Percentiles rank a stretch among this genome's conserved stretches.
Conservation (phyloP, 2,113 vertebrate species). For the Thomomys bottae region DNA sequence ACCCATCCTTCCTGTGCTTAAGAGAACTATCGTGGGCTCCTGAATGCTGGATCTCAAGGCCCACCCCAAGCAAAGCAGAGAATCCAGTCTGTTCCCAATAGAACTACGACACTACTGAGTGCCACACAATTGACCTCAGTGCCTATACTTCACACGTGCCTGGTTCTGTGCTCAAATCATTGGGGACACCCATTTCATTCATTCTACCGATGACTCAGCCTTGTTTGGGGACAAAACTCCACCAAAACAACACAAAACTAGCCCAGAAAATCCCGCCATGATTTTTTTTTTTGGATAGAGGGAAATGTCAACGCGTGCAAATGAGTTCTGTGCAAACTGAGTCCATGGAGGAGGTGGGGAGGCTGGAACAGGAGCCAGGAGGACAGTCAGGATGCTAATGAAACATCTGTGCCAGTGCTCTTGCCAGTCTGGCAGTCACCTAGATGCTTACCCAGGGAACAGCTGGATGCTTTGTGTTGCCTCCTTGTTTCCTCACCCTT, state of each 20-base stretch:
- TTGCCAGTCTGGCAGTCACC: not conserved
- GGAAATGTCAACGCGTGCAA: constrained; percentile 64
- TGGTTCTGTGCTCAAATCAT: constrained; percentile 7
- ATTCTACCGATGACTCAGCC: constrained; percentile 45
- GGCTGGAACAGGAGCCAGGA: not conserved
- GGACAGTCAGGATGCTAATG: constrained; percentile 28
- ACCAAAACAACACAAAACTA: not conserved
- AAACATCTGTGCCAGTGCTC: not conserved
- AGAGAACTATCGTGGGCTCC: not conserved
- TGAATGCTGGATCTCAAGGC: not conserved
- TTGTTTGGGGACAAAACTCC: constrained; percentile 34
- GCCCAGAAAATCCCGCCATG: not conserved
- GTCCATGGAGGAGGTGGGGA: not conserved
- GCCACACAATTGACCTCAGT: not conserved
- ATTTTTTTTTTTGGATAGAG: not conserved
- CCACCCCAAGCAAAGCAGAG: not conserved
- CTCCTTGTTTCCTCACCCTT: not conserved
- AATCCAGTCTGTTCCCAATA: not conserved
- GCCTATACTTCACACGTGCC: not conserved
- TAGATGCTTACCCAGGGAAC: not conserved
- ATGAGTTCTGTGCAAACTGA: constrained; percentile 33
- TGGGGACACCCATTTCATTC: not conserved
- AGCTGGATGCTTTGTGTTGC: not conserved
- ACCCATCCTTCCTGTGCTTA: not conserved
- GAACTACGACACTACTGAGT: not conserved